Conservation (phyloP, 92 coral and sea anemone genomes). For the Epizoanthus ramosus region DNA sequence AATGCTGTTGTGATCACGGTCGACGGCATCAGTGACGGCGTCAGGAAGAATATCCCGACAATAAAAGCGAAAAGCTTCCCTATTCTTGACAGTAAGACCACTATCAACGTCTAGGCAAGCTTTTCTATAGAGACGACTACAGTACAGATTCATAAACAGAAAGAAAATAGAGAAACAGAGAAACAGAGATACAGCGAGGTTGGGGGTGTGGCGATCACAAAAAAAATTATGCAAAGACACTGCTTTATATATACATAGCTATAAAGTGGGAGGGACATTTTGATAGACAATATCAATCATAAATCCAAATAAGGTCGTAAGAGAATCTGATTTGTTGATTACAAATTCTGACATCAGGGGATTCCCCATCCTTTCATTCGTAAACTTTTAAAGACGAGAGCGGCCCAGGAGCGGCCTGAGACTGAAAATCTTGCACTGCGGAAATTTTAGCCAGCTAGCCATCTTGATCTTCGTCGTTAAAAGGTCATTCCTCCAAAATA, state of each 20-base stretch:
- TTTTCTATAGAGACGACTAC: constrained; percentile 6
- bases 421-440: too few species aligned
- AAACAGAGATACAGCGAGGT: neutral
- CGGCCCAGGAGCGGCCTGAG: too few species aligned
- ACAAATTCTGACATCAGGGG: too few species aligned
- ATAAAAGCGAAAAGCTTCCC: constrained; percentile 8
- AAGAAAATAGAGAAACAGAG: too few species aligned
- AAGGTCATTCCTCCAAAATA: too few species aligned
- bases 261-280: constrained; percentile 8
- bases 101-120: neutral
- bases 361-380: too few species aligned
- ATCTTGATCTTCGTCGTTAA: too few species aligned
- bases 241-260: neutral
- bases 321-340: neutral
- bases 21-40: neutral
- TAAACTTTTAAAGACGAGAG: too few species aligned
- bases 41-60: constrained; percentile 23
- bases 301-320: neutral
- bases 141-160: constrained; percentile 6
- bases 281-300: neutral
- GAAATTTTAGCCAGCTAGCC: too few species aligned
- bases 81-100: constrained; percentile 1
- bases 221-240: too few species aligned
- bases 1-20: neutral
- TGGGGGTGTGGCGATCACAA: constrained; percentile 11